These are phyloP conservation scores for Pardalotus punctatus DNA, from an alignment of 2,113 vertebrate species.

Conservation along the genomic window DNA sequence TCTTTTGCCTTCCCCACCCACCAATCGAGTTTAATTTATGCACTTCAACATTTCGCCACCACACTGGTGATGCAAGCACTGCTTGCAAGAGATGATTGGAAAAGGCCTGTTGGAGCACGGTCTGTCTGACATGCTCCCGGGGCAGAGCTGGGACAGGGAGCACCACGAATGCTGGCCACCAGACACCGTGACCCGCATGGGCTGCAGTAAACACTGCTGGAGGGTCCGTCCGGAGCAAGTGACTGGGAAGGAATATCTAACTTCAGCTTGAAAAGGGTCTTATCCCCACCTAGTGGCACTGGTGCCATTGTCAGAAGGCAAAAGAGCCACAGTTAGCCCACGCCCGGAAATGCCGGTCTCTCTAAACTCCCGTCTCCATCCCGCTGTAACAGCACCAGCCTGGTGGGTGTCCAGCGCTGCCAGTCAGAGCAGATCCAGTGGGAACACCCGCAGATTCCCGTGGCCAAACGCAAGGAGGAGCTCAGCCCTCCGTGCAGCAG, in stretches of 20 bases:
- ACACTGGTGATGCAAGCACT: neutral
- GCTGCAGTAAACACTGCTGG: neutral
- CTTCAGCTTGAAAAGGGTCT: neutral
- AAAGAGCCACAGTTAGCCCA: neutral
- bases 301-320: neutral
- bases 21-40: rapidly evolving
- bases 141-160: neutral
- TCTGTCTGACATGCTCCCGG: too few relatives aligned
- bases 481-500: rapidly evolving
- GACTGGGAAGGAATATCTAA: neutral
- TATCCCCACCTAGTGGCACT: slow-evolving; percentile 9
- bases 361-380: rapidly evolving
- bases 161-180: neutral
- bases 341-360: rapidly evolving
- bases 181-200: neutral
- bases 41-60: neutral
- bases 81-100: neutral
- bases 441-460: rapidly evolving
- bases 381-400: neutral
- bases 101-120: rapidly evolving
- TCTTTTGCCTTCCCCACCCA: neutral
- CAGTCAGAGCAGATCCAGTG: rapidly evolving
- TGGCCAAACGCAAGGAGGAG: rapidly evolving
- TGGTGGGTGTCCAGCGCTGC: neutral
- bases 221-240: rapidly evolving